Conservation (phyloP, 2,113 vertebrate species). For the Emydocephalus ijimae region DNA sequence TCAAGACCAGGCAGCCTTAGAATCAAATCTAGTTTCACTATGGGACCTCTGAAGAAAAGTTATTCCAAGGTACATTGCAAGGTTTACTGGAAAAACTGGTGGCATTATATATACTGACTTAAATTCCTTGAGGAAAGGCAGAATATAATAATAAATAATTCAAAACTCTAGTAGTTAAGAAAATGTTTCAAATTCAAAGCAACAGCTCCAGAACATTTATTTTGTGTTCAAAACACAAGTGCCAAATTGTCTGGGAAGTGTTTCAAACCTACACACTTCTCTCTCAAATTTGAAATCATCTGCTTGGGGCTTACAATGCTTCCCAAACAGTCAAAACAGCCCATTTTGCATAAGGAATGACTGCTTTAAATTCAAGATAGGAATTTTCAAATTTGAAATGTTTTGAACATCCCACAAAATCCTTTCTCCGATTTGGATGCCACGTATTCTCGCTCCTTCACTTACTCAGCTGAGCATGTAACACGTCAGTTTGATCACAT, state of each 20-base stretch:
- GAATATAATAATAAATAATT: not conserved
- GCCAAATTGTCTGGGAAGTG: not conserved
- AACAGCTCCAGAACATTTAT: not conserved
- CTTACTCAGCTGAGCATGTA: not conserved
- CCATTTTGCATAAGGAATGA: not conserved
- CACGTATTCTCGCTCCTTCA: not conserved
- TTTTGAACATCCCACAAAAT: not conserved
- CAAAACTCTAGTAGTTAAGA: not conserved
- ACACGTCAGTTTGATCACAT: not conserved
- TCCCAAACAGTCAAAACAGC: not conserved
- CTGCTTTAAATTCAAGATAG: not conserved
- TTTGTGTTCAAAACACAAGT: not conserved
- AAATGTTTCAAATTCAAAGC: not conserved
- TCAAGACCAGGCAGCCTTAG: not conserved
- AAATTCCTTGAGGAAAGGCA: not conserved
- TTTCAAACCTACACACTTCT: not conserved
- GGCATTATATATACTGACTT: not conserved
- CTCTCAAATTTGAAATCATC: not conserved
- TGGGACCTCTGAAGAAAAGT: not conserved
- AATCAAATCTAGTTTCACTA: not conserved
- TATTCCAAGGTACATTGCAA: not conserved
- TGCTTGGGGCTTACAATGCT: not conserved
- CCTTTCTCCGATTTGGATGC: not conserved
- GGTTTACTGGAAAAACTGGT: not conserved
- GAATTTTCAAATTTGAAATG: not conserved